A percentile compares a stretch with the other conserved stretches of the same genome.
phyloP scores from a whole-genome alignment of 2,888 invertebrate genomes.

The Loripinus fragilis region DNA sequence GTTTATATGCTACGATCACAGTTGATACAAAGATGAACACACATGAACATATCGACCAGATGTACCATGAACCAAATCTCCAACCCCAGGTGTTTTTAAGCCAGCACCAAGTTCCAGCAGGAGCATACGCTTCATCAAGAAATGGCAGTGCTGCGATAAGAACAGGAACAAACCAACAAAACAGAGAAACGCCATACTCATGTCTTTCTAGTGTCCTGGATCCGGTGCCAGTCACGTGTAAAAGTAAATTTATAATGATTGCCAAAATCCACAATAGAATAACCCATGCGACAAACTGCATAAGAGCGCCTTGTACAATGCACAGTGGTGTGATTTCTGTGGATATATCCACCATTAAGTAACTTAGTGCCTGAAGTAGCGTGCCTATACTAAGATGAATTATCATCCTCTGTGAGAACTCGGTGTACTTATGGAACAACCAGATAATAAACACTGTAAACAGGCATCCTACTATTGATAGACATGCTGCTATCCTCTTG shows the following conservation, averaged over 20 bases:
- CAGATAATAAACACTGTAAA: constrained; percentile 16
- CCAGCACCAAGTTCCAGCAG: constrained; percentile 48
- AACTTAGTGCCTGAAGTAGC: constrained; percentile 9
- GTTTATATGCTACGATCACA: constrained; percentile 9
- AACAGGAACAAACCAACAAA: constrained; percentile 27
- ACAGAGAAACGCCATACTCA: neutral
- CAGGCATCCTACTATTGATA: constrained; percentile 1
- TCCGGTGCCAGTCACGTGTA: constrained; percentile 16
- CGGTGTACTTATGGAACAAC: constrained; percentile 16
- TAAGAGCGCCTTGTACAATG: constrained; percentile 27
- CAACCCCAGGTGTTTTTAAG: constrained; percentile 30
- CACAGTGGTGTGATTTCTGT: constrained; percentile 19
- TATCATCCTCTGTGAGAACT: constrained; percentile 13
- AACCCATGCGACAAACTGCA: constrained; percentile 28
- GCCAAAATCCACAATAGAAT: constrained; percentile 27
- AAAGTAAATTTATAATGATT: constrained; percentile 34
- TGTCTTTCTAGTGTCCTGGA: constrained; percentile 1
- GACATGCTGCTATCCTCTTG: neutral
- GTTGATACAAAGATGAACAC: constrained; percentile 27
- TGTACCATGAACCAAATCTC: constrained; percentile 48
- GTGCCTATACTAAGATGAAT: constrained; percentile 3
- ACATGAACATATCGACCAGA: constrained; percentile 33
- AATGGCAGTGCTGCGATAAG: constrained; percentile 26
- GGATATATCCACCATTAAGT: constrained; percentile 19
- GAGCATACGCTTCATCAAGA: constrained; percentile 34